Conservation (phyloP, 2,113 vertebrate species). For the Eolophus roseicapilla region DNA sequence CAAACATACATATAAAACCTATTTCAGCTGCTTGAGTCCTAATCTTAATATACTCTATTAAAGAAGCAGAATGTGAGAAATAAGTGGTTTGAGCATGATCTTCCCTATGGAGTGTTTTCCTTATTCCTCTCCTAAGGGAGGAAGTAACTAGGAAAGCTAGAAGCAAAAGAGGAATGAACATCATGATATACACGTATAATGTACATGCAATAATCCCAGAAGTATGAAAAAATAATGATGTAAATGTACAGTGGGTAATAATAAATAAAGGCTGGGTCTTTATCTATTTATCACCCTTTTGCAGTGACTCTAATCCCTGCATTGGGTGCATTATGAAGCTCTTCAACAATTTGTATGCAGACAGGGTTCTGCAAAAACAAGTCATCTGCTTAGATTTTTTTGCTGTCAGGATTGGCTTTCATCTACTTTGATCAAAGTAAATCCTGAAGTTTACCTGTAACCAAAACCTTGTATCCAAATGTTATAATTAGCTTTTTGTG, state of each 20-base stretch:
- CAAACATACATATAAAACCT: not conserved
- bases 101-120: not conserved
- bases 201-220: not conserved
- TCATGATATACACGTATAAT: not conserved
- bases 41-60: not conserved
- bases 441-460: not conserved
- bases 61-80: not conserved
- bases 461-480: not conserved
- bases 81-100: not conserved
- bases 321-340: not conserved
- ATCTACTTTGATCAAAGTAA: conserved; percentile 13
- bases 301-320: not conserved
- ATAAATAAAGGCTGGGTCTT: not conserved
- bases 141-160: not conserved
- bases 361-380: not conserved
- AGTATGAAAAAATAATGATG: not conserved
- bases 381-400: not conserved
- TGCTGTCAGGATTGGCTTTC: not conserved
- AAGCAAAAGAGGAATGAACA: not conserved
- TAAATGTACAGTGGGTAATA: not conserved
- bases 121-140: not conserved
- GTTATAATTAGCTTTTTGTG: not conserved
- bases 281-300: not conserved
- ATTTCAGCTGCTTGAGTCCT: not conserved
- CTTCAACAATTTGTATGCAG: not conserved